These are phyloP conservation scores for Leptodactylus fallax DNA, from an alignment of 2,797 vertebrate species.

Conservation along the genomic window DNA sequence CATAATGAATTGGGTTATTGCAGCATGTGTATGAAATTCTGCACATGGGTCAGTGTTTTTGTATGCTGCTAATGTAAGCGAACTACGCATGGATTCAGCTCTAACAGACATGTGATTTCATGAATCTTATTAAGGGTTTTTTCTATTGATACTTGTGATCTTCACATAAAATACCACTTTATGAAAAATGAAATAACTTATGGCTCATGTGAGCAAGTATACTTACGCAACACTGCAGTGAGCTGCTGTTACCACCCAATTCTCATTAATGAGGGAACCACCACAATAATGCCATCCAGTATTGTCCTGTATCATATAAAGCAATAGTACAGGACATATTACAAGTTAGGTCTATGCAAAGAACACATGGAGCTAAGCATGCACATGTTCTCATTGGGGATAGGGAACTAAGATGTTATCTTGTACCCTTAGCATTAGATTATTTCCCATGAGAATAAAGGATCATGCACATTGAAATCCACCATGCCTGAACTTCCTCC, in stretches of 20 bases:
- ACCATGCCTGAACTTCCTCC: not conserved
- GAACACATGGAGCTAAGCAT: too few relatives aligned
- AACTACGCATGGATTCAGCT: not conserved
- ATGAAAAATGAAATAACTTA: not conserved
- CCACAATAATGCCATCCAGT: constrained; percentile 84
- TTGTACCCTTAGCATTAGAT: not conserved
- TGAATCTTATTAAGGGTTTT: too few relatives aligned
- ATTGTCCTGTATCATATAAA: constrained; percentile 70
- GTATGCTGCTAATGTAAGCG: too few relatives aligned
- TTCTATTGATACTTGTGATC: too few relatives aligned
- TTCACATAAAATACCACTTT: not conserved
- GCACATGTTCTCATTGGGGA: not conserved
- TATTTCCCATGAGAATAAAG: not conserved
- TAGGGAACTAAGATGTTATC: not conserved
- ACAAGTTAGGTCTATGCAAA: too few relatives aligned
- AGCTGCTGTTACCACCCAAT: constrained; percentile 84
- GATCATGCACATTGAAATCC: too few relatives aligned
- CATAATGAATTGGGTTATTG: too few relatives aligned
- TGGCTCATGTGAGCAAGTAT: not conserved
- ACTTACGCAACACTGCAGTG: constrained; percentile 78
- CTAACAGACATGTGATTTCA: not conserved
- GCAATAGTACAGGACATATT: not conserved
- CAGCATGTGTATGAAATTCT: too few relatives aligned
- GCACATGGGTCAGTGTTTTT: too few relatives aligned
- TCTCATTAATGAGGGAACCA: constrained; percentile 81